phyloP scores from a whole-genome alignment of 1,140 invertebrate genomes.

The Drosophila truncata region DNA sequence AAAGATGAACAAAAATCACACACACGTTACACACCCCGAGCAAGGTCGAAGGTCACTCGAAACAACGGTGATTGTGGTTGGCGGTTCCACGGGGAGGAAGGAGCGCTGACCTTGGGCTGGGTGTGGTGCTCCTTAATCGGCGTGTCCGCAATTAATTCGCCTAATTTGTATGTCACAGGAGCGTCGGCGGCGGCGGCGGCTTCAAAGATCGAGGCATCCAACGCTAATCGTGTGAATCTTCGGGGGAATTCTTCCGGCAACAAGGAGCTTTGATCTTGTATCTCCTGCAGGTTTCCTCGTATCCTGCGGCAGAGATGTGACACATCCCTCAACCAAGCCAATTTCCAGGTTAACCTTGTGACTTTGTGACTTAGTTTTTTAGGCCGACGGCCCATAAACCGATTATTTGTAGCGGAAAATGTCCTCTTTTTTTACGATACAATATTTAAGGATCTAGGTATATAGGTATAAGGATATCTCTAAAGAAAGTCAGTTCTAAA shows the following conservation, averaged over 20 bases:
- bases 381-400: conserved; percentile 62
- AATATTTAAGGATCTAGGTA: conserved; percentile 14
- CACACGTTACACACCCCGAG: conserved; percentile 14
- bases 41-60: conserved; percentile 58
- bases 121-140: conserved; percentile 32
- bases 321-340: conserved; percentile 13
- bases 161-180: conserved; percentile 70
- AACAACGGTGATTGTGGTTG: conserved; percentile 16
- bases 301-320: conserved; percentile 3
- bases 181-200: conserved; percentile 8
- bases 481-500: conserved; percentile 65
- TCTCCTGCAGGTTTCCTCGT: conserved; percentile 61
- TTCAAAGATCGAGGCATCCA: conserved; percentile 40
- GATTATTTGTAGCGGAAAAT: conserved; percentile 55
- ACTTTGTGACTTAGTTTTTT: conserved; percentile 68
- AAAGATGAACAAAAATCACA: conserved; percentile 42
- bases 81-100: conserved; percentile 1
- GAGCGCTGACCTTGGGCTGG: conserved; percentile 3
- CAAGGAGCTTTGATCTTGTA: conserved; percentile 39
- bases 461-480: conserved; percentile 14
- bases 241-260: conserved; percentile 37
- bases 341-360: conserved; percentile 29
- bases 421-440: conserved; percentile 62
- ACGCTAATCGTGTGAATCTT: conserved; percentile 49
- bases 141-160: conserved; percentile 61